A percentile compares a stretch with the other conserved stretches of the same genome.
Evolutionary conservation across 2,113 vertebrate genomes (phyloP).

Genomic region (Scalopus aquaticus): DNA sequence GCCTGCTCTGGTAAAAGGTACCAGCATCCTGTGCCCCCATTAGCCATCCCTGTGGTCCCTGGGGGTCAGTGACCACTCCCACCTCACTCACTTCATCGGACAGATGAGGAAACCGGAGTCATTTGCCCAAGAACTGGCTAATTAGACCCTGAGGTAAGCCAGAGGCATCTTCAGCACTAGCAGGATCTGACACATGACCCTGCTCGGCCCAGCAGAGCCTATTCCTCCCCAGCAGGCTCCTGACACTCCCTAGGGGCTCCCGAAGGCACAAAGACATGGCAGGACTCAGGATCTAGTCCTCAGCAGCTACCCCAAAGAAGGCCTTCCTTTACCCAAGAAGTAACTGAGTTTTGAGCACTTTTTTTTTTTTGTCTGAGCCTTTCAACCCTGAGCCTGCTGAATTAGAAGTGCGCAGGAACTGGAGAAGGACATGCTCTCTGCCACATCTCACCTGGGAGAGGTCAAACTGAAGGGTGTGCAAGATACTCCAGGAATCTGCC

Average conservation of each 20-base stretch:
- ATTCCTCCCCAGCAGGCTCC: not conserved
- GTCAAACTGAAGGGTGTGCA: not conserved
- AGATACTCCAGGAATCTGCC: not conserved
- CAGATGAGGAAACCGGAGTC: too few relatives aligned
- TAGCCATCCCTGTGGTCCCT: not conserved
- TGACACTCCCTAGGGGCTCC: not conserved
- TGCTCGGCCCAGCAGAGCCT: not conserved
- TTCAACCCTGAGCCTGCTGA: not conserved
- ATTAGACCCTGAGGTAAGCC: not conserved
- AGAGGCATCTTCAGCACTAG: not conserved
- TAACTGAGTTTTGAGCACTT: too few relatives aligned
- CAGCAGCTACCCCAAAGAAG: not conserved
- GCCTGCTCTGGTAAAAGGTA: not conserved
- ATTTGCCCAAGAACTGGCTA: not conserved
- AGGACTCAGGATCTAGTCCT: not conserved
- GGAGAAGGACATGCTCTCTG: not conserved
- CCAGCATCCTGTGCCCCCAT: not conserved
- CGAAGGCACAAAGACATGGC: not conserved
- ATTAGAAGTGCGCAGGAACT: not conserved
- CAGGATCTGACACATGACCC: not conserved
- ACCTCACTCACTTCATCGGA: not conserved
- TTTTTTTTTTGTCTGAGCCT: not conserved
- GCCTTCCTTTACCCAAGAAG: not conserved
- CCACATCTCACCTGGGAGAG: slow-evolving; percentile 7
- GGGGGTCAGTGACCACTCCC: not conserved